Base-by-base conservation (phyloP, 53 echinoderm and acorn worm genomes). In the Astropecten irregularis region DNA sequence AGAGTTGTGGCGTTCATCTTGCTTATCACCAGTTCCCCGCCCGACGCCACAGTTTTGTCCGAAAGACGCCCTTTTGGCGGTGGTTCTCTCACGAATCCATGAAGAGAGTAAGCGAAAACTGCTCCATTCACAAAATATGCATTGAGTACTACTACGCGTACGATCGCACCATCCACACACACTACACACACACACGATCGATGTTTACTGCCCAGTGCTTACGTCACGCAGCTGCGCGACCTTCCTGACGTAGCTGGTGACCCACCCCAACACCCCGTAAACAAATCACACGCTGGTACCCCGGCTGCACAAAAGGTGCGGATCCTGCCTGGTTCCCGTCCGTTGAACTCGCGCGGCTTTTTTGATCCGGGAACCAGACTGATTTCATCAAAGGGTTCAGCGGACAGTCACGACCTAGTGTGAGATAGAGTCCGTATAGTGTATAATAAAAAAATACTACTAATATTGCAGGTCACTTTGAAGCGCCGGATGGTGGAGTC, bases 1-100 rank as follows among this genome's bases (percentile, higher is more conserved):
- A 99, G 91, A 57, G 92, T 95, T 63, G 94, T 95, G 56, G 99
- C 99, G 74, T 99, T 95, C 99, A 99, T 99, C 50, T 60, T 85
- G 85, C 62, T 73, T 39, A 19, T 81, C 49, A 2, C 34, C 50
- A n/a, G 82, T 27, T 35, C 14, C 64, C 42, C 48, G 63, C 20
- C 22, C 65, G 36, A 68, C 46, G 68, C 68, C 68, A 20, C 26
- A 65, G 21, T 65, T 42, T 46, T 40, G 46, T 46, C 42, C 14
- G 26, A 42, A 15, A 68, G 28, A 68, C 68, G 68, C 40, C 68
- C 56, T 57, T 79, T 79, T 47, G 79, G 79, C 79, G 79, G 36
- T 23, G 40, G 6, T 6, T 6, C 42, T n/a, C 22, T 54, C 22
- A 68, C 27, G 36, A 68, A 26, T 32, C 39, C 68, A 68, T 37